Base-by-base conservation (phyloP, 64 coral and sea anemone species). In the Catalaphyllia jardinei region DNA sequence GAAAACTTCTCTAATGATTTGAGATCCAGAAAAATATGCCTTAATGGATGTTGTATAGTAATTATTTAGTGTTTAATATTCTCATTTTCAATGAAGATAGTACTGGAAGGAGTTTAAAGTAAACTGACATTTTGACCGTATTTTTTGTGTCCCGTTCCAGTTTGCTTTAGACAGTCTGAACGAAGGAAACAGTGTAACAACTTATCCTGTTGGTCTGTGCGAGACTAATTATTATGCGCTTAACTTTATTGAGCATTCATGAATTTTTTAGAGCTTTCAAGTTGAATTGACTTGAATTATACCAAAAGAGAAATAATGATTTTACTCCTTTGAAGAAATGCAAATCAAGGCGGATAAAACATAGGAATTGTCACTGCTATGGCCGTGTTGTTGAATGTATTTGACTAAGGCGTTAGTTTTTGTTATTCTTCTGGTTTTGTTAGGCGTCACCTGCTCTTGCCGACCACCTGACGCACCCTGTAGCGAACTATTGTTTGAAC, bases 401-500 rank as follows among this genome's bases (percentile, higher is more conserved):
- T 17, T 71, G 24, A 39, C 65, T 69, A 15, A 57, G 62, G 35
- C 24, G 81, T 85, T 71, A 71, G 38, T 25, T 67, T 85, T 85
- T 71, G 81, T 63, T 25, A 67, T 79, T 57, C 42, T 25, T 50
- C 46, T 31, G 24, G 31, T 16, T 65, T 42, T 64, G 81, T 69
- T 18, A 12, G 60, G 38, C 62, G 38, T 29, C 81, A 85, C 30
- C 33, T 85, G 81, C 22, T 24, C 2, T 10, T 2, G 20, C 17
- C 3, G 38, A 42, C 63, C 81, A 85, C 62, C 81, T 51, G 81
- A 85, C 38, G 60, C 63, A 12, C 33, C 62, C 24, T 25, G 38
- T 30, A 50, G 62, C 8, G 63, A 24, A 20, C 2, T 71, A 69
- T 85, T 85, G 81, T 85, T 85, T 71, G 63, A 64, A 85, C 30